phyloP scores from a whole-genome alignment of 2,113 vertebrate genomes.

The Corvus moneduloides region DNA sequence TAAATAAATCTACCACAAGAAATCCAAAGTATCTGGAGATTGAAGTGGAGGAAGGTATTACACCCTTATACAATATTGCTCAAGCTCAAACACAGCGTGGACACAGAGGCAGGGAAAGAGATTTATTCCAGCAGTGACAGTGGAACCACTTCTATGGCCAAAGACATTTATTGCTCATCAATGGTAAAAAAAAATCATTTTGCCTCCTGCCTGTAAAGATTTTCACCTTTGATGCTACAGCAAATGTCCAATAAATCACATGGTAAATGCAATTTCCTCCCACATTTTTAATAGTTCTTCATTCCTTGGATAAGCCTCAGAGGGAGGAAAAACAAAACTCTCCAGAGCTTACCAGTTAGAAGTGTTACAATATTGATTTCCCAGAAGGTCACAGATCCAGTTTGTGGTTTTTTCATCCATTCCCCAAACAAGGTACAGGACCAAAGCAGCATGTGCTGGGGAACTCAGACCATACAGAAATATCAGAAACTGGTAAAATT shows the following conservation, averaged over 20 bases:
- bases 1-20: neutral
- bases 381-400: neutral
- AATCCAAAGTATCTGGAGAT: neutral
- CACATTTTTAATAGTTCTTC: slow-evolving; percentile 49
- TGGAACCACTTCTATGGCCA: slow-evolving; percentile 2
- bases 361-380: neutral
- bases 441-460: neutral
- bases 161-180: slow-evolving; percentile 18
- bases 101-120: neutral
- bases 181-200: neutral
- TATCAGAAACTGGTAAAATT: neutral
- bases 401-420: neutral
- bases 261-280: slow-evolving; percentile 16
- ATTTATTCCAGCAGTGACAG: slow-evolving; percentile 39
- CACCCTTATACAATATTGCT: neutral
- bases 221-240: slow-evolving; percentile 3
- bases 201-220: neutral
- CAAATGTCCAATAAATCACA: slow-evolving; percentile 6
- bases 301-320: neutral
- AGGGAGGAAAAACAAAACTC: neutral
- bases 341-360: neutral
- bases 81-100: neutral
- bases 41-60: neutral
- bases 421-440: neutral
- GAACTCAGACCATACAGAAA: neutral